These are phyloP conservation scores for Chauna torquata DNA, from an alignment of 2,113 vertebrate species.

Conservation along the genomic window DNA sequence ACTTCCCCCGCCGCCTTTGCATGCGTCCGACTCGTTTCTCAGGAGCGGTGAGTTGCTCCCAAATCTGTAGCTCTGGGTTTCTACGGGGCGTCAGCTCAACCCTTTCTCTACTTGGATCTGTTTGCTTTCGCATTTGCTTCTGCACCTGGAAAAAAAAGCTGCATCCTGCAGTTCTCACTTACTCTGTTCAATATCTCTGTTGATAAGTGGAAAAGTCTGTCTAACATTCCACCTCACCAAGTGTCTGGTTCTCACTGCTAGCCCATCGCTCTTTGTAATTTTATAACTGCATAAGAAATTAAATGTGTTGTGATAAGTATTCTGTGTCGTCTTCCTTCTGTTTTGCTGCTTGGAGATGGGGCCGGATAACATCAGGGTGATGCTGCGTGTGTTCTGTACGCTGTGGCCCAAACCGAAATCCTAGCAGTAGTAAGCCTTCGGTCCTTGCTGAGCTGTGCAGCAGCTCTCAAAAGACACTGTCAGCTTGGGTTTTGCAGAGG, in stretches of 20 bases:
- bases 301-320: conserved; percentile 50
- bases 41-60: not conserved
- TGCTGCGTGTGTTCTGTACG: rapidly evolving
- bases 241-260: not conserved
- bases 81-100: not conserved
- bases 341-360: conserved; percentile 19
- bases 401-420: not conserved
- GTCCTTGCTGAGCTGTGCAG: not conserved
- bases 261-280: conserved; percentile 48
- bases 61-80: not conserved
- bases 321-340: not conserved
- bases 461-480: not conserved
- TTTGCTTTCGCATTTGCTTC: conserved; percentile 22
- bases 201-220: not conserved
- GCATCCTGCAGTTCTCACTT: not conserved
- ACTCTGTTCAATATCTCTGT: not conserved
- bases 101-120: not conserved
- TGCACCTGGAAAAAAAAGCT: not conserved
- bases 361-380: not conserved
- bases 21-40: not conserved
- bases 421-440: not conserved
- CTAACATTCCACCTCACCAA: conserved; percentile 4
- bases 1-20: not conserved
- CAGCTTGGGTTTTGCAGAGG: not conserved
- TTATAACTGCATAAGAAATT: conserved; percentile 59